Evolutionary conservation across 2,113 vertebrate species (phyloP).

Genomic region (Apodemus speciosus): DNA sequence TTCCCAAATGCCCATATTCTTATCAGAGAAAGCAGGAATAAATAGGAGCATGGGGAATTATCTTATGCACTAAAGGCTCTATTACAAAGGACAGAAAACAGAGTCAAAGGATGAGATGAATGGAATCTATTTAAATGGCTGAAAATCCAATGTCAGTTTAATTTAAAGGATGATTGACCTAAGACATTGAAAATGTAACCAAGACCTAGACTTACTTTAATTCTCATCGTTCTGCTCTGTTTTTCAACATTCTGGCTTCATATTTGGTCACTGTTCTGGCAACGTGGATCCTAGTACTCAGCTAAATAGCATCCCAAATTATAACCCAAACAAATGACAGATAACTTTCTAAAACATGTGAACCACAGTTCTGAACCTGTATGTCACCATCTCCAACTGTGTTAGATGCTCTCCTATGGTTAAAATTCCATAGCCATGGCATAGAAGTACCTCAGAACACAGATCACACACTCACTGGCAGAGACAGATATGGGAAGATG

Average conservation of each 20-base stretch:
- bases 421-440: background rate
- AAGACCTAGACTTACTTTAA: background rate
- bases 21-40: background rate
- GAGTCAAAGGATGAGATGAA: background rate
- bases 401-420: background rate
- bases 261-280: background rate
- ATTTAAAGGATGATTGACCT: background rate
- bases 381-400: background rate
- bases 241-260: constrained; percentile 5
- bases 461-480: background rate
- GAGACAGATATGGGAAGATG: background rate
- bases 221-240: background rate
- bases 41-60: background rate
- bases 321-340: background rate
- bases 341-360: background rate
- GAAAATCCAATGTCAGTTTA: background rate
- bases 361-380: background rate
- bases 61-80: background rate
- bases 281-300: background rate
- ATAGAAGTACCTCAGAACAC: background rate
- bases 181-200: background rate
- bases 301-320: background rate
- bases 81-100: constrained; percentile 12
- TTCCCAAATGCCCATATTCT: background rate
- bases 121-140: background rate